These are phyloP conservation scores for Tipula lateralis DNA, from an alignment of 2,888 invertebrate genomes.

Conservation along the genomic window DNA sequence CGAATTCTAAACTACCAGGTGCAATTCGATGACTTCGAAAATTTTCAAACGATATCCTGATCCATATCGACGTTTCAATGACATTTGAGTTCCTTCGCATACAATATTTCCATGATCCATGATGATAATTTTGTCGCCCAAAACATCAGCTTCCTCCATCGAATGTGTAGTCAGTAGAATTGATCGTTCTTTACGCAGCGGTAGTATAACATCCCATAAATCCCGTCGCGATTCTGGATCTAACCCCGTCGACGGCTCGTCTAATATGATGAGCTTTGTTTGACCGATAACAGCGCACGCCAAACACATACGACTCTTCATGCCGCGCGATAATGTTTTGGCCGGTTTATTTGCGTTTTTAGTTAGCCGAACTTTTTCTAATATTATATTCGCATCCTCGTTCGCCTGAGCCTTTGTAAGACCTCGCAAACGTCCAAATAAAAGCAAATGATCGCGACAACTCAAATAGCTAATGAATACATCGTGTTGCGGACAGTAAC, in stretches of 20 bases:
- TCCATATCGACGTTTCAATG: conserved; percentile 67
- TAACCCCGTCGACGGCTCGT: conserved; percentile 87
- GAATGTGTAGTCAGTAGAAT: conserved; percentile 88
- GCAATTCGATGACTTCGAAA: too few relatives aligned
- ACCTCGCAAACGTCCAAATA: conserved; percentile 75
- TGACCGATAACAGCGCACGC: conserved; percentile 80
- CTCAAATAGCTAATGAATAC: conserved; percentile 77
- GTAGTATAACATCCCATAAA: conserved; percentile 79
- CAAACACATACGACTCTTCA: conserved; percentile 81
- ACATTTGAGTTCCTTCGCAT: conserved; percentile 77
- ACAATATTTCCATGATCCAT: conserved; percentile 68
- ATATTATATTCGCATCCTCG: conserved; percentile 53
- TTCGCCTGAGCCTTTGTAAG: conserved; percentile 49
- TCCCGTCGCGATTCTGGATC: conserved; percentile 84
- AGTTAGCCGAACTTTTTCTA: conserved; percentile 57
- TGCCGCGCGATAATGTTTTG: conserved; percentile 77
- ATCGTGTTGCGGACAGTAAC: conserved; percentile 89
- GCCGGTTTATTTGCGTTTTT: conserved; percentile 60
- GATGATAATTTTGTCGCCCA: conserved; percentile 87
- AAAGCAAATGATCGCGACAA: conserved; percentile 73
- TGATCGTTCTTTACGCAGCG: conserved; percentile 64
- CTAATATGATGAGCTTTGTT: conserved; percentile 62
- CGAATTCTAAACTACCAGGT: too few relatives aligned
- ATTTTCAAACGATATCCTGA: conserved; percentile 47
- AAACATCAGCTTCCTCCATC: conserved; percentile 92